phyloP scores from a whole-genome alignment of 1,140 invertebrate genomes.

The Hypsibius dujardini region DNA sequence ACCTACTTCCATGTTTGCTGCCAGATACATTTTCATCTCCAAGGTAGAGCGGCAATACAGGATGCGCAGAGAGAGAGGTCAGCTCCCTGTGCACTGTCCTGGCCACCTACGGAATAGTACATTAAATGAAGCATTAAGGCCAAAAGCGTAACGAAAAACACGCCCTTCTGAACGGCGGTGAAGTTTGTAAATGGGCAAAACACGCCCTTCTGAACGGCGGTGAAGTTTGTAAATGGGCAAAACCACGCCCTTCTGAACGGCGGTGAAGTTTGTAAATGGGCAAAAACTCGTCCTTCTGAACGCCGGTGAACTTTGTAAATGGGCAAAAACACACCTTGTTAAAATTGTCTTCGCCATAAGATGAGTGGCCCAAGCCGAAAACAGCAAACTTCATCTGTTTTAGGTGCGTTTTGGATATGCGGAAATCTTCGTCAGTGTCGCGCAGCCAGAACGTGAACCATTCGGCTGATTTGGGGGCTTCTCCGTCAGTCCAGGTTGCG shows the following conservation, averaged over 20 bases:
- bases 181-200: neutral
- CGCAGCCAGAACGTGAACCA: slow-evolving; percentile 43
- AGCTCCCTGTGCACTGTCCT: slow-evolving; percentile 37
- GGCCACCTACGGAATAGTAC: slow-evolving; percentile 30
- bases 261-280: no score
- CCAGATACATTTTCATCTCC: slow-evolving; percentile 38
- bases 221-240: slow-evolving; percentile 6
- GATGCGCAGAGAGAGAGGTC: slow-evolving; percentile 32
- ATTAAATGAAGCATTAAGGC: slow-evolving; percentile 21
- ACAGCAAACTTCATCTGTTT: slow-evolving; percentile 38
- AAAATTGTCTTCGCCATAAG: slow-evolving; percentile 33
- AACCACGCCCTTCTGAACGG: no score
- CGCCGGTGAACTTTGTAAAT: no score
- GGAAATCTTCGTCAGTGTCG: slow-evolving; percentile 41
- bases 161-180: neutral
- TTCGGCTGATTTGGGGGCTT: slow-evolving; percentile 34
- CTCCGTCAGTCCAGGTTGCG: slow-evolving; percentile 42
- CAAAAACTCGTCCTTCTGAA: no score
- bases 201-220: neutral
- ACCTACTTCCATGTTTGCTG: slow-evolving; percentile 34
- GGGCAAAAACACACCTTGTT: slow-evolving; percentile 8
- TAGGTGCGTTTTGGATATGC: slow-evolving; percentile 38
- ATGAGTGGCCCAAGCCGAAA: slow-evolving; percentile 43
- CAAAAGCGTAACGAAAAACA: neutral
- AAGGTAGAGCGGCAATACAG: slow-evolving; percentile 32